Evolutionary conservation across 1,140 invertebrate genomes (phyloP).

Genomic region (Halesus radiatus): DNA sequence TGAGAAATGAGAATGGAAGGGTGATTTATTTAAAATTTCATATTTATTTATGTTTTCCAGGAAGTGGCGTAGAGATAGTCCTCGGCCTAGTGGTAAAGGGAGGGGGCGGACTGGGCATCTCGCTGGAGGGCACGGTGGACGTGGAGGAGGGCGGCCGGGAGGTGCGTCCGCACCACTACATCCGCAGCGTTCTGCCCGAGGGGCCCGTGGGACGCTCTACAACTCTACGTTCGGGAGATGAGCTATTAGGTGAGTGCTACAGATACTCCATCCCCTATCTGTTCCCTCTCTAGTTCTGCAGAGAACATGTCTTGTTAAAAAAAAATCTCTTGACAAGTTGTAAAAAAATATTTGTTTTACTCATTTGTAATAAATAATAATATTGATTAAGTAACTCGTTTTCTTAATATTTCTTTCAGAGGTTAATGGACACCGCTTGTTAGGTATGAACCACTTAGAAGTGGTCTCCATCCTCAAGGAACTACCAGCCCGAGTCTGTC

Average conservation of each 20-base stretch:
- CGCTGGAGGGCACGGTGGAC: constrained; percentile 96
- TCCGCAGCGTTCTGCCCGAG: constrained; percentile 91
- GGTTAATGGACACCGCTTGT: constrained; percentile 95
- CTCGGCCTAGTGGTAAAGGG: constrained; percentile 90
- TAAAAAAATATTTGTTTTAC: too few species aligned
- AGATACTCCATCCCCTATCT: too few species aligned
- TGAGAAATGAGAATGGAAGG: too few species aligned
- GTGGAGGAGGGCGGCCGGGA: constrained; percentile 93
- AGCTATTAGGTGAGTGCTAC: constrained; percentile 79
- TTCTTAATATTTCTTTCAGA: constrained; percentile 65
- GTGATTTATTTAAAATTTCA: too few species aligned
- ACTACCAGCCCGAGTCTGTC: constrained; percentile 91
- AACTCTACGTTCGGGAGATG: constrained; percentile 87
- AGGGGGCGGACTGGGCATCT: constrained; percentile 93
- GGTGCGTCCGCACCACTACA: constrained; percentile 94
- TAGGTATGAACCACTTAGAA: constrained; percentile 96
- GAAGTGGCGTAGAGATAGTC: constrained; percentile 88
- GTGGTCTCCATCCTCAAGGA: constrained; percentile 97
- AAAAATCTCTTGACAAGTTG: too few species aligned
- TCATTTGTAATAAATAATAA: too few species aligned
- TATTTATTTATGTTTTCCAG: constrained; percentile 61
- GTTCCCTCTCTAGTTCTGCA: too few species aligned
- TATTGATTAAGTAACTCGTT: too few species aligned
- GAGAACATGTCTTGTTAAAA: too few species aligned
- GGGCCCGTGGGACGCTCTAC: constrained; percentile 94